A percentile compares a stretch with the other conserved stretches of the same genome.
These are phyloP conservation scores for Dolomedes plantarius DNA, from an alignment of 2,888 invertebrate genomes.

Conservation along the genomic window DNA sequence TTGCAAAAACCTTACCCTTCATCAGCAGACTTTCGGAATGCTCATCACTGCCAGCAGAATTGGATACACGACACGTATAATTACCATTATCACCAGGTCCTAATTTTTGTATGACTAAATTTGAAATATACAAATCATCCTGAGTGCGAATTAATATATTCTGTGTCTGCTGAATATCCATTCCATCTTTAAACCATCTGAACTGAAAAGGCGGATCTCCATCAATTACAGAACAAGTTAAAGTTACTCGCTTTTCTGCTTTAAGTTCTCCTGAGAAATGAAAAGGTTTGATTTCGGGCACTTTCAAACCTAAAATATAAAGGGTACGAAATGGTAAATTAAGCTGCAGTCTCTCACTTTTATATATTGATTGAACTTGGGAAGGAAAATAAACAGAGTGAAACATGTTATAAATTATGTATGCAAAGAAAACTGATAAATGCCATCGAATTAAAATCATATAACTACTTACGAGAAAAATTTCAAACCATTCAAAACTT, in stretches of 20 bases:
- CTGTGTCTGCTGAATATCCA: neutral
- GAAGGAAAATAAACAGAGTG: too few species aligned
- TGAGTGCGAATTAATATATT: constrained; percentile 2
- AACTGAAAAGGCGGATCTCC: constrained; percentile 63
- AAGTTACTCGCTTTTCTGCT: neutral
- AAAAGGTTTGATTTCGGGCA: constrained; percentile 17
- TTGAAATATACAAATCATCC: constrained; percentile 1
- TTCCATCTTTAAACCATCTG: constrained; percentile 62
- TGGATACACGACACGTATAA: constrained; percentile 21
- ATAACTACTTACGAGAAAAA: too few species aligned
- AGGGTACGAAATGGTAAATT: too few species aligned
- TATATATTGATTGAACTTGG: too few species aligned
- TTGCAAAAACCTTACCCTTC: constrained; percentile 31
- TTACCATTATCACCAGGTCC: constrained; percentile 21
- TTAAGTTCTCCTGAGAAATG: constrained; percentile 22
- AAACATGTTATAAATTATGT: too few species aligned
- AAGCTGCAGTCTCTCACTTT: too few species aligned
- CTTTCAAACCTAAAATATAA: neutral
- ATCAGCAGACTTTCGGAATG: neutral
- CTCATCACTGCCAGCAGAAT: constrained; percentile 10
- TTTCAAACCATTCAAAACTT: too few species aligned
- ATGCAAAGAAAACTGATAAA: too few species aligned
- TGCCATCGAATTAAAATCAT: too few species aligned
- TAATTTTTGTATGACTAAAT: neutral
- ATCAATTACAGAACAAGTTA: constrained; percentile 31